phyloP scores from a whole-genome alignment of 2,113 vertebrate genomes.

The Clupea harengus region DNA sequence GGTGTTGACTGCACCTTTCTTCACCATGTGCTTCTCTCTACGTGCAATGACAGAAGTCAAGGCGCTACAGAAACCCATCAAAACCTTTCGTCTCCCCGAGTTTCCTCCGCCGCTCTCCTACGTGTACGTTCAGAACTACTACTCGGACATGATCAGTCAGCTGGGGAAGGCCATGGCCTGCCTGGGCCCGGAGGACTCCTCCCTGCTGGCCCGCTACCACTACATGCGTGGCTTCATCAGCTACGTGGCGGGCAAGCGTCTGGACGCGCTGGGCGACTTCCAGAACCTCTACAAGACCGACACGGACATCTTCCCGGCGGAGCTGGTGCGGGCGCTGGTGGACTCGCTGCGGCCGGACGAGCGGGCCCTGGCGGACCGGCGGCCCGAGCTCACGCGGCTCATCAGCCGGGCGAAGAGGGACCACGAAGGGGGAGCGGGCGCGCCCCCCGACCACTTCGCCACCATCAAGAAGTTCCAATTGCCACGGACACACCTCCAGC shows the following conservation, averaged over 20 bases:
- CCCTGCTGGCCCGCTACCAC: conserved; percentile 84
- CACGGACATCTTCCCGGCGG: conserved; percentile 84
- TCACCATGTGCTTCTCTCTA: neutral
- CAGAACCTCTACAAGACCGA: conserved; percentile 94
- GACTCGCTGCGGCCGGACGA: conserved; percentile 71
- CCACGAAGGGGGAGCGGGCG: conserved; percentile 69
- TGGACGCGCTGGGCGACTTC: conserved; percentile 88
- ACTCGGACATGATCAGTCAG: conserved; percentile 74
- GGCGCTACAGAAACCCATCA: conserved; percentile 59
- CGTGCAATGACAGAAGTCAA: conserved; percentile 63
- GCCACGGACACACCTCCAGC: conserved; percentile 86
- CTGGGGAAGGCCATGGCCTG: conserved; percentile 80
- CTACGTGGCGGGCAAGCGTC: conserved; percentile 78
- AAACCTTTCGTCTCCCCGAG: conserved; percentile 85
- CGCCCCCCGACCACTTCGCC: conserved; percentile 58
- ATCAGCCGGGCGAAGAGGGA: conserved; percentile 80
- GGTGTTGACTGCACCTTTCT: neutral
- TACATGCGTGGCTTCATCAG: conserved; percentile 89
- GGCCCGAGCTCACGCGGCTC: conserved; percentile 80
- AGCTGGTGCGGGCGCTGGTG: conserved; percentile 80
- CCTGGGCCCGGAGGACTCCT: conserved; percentile 74
- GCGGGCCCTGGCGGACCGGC: conserved; percentile 73
- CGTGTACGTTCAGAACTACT: conserved; percentile 85
- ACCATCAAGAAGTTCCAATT: conserved; percentile 86
- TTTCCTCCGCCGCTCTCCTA: conserved; percentile 83